phyloP scores from a whole-genome alignment of 1,140 invertebrate genomes.

The Magallana gigas region DNA sequence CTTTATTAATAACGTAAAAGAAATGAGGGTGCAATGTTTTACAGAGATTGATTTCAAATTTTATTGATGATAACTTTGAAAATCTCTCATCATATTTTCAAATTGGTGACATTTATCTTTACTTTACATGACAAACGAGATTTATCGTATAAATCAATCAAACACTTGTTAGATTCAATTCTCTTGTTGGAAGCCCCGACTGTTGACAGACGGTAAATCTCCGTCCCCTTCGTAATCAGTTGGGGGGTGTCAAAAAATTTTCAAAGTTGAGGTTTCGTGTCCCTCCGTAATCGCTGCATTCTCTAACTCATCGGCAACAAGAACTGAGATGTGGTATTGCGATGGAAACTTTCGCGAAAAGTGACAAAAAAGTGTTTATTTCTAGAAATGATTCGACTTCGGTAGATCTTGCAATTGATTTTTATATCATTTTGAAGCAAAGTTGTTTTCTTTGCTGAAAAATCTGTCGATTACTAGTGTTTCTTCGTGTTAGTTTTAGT shows the following conservation, averaged over 20 bases:
- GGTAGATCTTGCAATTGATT: conserved; percentile 12
- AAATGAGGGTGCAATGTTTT: too few relatives aligned
- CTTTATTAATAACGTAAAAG: too few relatives aligned
- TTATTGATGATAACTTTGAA: neutral
- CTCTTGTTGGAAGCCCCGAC: neutral
- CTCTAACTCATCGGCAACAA: neutral
- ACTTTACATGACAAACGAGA: conserved; percentile 28
- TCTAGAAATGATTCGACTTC: conserved; percentile 8
- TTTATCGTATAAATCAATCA: conserved; percentile 9
- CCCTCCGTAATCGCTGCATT: neutral
- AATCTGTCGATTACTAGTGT: neutral
- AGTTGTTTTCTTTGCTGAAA: neutral
- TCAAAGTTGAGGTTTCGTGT: conserved; percentile 8
- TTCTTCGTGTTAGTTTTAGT: conserved; percentile 4
- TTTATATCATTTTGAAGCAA: conserved; percentile 16
- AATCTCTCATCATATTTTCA: neutral
- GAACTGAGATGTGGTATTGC: neutral
- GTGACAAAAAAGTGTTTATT: conserved; percentile 19
- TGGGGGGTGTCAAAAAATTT: conserved; percentile 30
- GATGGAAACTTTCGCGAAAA: neutral
- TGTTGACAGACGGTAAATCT: conserved; percentile 24
- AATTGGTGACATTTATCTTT: conserved; percentile 2
- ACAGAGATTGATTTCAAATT: too few relatives aligned
- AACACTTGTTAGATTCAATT: conserved; percentile 27
- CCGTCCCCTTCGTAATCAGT: conserved; percentile 12